Evolutionary conservation across 1,140 invertebrate species (phyloP), one percentile per base, ranked within the genome.

Genomic region (Leguminivora glycinivorella): DNA sequence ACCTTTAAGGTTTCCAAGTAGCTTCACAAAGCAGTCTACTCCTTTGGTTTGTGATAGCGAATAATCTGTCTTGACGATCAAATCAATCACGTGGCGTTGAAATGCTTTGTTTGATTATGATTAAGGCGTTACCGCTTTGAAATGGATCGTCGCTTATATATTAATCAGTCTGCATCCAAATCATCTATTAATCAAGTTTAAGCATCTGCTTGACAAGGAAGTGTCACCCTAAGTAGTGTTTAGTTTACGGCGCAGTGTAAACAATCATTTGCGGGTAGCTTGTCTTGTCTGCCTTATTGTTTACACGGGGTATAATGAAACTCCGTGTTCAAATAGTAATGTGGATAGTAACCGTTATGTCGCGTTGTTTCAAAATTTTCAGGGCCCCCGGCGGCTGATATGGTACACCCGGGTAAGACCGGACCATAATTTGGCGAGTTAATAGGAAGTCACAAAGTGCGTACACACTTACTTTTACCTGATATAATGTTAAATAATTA

Each of bases 111-210:
- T 76, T 81, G 74, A 74, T 72, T 70, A 75, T 73, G 82, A 87
- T 86, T 79, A 84, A 83, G 77, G 80, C 74, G 79, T 83, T 81
- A 81, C 76, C 75, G 77, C 72, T 69, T 80, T 84, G 82, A 72
- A 83, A 85, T 75, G 72, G 71, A 77, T 85, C 78, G 78, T 74
- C 74, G 76, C 72, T 79, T 78, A 73, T 82, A 78, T 85, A 88
- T 88, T 87, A 88, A 87, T 89, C 83, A 88, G 81, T 66, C 75
- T n/a, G 77, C 70, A 82, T 79, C 80, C 79, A 83, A 89, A 88
- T 88, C 83, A 81, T 80, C 88, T 81, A 90, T 90, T 89, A 90
- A 89, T 90, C 88, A 90, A 83, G 82, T 86, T 88, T 83, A 88
- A 89, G 85, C 87, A 85, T 88, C 83, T 87, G 81, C 81, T 83